Percentiles rank a stretch among this genome's conserved stretches.
phyloP scores from a whole-genome alignment of 2,113 vertebrate genomes.

The Saguinus midas region DNA sequence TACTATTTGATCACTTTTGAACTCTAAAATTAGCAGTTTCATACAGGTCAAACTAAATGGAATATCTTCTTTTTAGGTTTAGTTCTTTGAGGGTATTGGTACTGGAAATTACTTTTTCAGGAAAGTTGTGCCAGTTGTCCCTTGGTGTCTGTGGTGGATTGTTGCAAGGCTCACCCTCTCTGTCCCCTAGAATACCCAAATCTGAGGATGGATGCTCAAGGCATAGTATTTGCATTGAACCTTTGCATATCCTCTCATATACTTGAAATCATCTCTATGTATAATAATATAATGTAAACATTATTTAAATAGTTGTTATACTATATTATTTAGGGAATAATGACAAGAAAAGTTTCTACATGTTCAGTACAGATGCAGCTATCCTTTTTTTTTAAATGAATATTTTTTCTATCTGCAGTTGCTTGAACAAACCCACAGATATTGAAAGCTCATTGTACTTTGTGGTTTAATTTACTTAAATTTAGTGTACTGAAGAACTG shows the following conservation, averaged over 20 bases:
- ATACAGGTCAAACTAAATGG: not conserved
- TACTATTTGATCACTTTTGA: not conserved
- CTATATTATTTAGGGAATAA: not conserved
- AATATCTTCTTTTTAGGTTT: not conserved
- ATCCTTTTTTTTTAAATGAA: not conserved
- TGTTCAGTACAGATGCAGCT: not conserved
- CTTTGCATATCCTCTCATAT: not conserved
- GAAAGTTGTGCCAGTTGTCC: not conserved
- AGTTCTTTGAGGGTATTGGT: constrained; percentile 28
- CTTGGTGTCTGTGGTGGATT: not conserved
- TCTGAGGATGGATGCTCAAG: not conserved
- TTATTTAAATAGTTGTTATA: not conserved
- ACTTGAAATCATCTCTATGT: not conserved
- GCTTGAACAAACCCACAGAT: not conserved
- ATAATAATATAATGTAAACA: not conserved
- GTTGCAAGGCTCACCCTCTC: not conserved
- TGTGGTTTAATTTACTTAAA: constrained; percentile 50
- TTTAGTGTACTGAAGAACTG: constrained; percentile 34
- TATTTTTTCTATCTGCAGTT: not conserved
- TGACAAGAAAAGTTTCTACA: not conserved
- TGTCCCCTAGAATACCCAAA: not conserved
- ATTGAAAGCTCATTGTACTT: not conserved
- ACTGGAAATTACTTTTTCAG: constrained; percentile 35
- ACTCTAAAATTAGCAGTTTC: not conserved
- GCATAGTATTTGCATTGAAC: not conserved